Percentiles rank a stretch among this genome's conserved stretches.
Conservation (phyloP, 37 sponge, comb jelly and placozoan genomes). For the Crambe crambe region DNA sequence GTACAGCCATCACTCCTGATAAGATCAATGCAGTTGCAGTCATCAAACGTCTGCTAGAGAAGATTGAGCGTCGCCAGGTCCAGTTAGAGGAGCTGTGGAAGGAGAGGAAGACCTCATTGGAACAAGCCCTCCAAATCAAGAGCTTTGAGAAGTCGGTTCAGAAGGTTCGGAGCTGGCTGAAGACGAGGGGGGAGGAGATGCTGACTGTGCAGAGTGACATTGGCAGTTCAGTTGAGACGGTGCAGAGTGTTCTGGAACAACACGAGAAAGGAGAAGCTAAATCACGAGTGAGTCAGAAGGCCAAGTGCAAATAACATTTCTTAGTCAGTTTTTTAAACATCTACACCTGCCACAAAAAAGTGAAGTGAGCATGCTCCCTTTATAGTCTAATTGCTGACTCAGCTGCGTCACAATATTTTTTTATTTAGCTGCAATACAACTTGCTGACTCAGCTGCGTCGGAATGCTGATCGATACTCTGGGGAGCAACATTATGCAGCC, state of each 20-base stretch:
- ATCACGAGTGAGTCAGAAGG: constrained; percentile 38
- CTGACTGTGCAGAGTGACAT: constrained; percentile 47
- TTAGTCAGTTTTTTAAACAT: too few relatives aligned
- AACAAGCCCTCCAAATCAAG: constrained; percentile 61
- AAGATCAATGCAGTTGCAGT: constrained; percentile 73
- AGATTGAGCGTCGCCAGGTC: constrained; percentile 29
- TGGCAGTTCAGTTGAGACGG: constrained; percentile 40
- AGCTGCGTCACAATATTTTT: constrained; percentile 64
- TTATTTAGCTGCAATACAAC: constrained; percentile 15
- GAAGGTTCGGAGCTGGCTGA: constrained; percentile 76
- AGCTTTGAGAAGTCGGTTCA: constrained; percentile 63
- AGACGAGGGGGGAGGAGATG: constrained; percentile 61
- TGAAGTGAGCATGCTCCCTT: not conserved
- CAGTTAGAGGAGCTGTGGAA: constrained; percentile 72
- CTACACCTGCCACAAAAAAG: too few relatives aligned
- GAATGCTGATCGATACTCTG: constrained; percentile 61
- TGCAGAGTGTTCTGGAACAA: constrained; percentile 24
- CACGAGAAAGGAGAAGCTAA: constrained; percentile 67
- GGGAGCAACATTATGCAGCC: constrained; percentile 58
- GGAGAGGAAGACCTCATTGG: constrained; percentile 35
- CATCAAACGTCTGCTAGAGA: constrained; percentile 56
- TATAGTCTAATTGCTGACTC: constrained; percentile 39
- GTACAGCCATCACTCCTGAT: constrained; percentile 74
- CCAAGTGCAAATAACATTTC: too few relatives aligned
- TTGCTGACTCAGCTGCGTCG: constrained; percentile 72